phyloP scores from a whole-genome alignment of 2,113 vertebrate genomes.

The Catharus minimus region DNA sequence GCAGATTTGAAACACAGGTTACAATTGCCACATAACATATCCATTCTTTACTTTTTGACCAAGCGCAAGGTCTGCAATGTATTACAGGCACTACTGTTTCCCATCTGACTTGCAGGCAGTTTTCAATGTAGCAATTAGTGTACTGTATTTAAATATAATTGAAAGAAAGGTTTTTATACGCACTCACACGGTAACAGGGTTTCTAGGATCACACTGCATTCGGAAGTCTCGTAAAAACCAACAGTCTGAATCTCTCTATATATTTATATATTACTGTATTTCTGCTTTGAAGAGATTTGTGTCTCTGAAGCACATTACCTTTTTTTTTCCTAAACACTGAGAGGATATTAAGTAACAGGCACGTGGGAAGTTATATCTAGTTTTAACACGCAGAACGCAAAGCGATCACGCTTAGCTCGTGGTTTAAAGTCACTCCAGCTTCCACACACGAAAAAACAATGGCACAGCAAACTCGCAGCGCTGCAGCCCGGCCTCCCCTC shows the following conservation, averaged over 20 bases:
- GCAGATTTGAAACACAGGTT: background rate
- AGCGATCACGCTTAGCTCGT: background rate
- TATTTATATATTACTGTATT: accelerated
- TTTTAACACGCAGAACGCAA: background rate
- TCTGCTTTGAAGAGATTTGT: background rate
- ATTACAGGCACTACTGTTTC: background rate
- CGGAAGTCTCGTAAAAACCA: background rate
- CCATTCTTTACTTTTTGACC: background rate
- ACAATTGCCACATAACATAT: accelerated
- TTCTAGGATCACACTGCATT: background rate
- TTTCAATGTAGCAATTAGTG: background rate
- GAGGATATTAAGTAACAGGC: background rate
- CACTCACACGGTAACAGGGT: background rate
- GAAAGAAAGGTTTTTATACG: background rate
- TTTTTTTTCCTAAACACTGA: background rate
- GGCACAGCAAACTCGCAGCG: background rate
- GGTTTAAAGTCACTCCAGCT: background rate
- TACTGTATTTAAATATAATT: accelerated
- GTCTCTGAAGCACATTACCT: background rate
- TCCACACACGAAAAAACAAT: background rate
- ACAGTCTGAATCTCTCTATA: accelerated
- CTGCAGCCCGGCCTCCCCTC: background rate
- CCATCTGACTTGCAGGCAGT: background rate
- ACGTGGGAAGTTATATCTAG: background rate
- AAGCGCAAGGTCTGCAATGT: accelerated